These are phyloP conservation scores for Drosophila acutilabella DNA, from an alignment of 2,888 invertebrate genomes.

Conservation along the genomic window DNA sequence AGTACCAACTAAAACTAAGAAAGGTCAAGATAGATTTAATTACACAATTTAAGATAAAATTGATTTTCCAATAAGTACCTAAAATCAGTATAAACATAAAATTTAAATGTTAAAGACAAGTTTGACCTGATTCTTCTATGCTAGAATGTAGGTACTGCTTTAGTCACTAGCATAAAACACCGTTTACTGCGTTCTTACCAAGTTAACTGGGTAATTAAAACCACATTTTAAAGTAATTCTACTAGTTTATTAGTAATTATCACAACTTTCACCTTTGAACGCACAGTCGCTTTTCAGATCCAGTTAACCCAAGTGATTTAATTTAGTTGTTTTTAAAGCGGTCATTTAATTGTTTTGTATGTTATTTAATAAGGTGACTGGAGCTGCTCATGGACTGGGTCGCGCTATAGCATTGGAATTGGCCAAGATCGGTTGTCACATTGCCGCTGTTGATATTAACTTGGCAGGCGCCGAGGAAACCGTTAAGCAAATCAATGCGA, in stretches of 20 bases:
- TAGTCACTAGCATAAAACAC: too few species aligned
- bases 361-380: conserved; percentile 80
- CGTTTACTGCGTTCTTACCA: too few species aligned
- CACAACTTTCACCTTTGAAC: background rate
- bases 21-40: too few species aligned
- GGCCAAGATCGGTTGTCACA: conserved; percentile 80
- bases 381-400: conserved; percentile 84
- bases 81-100: too few species aligned
- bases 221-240: background rate
- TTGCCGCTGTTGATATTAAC: conserved; percentile 81
- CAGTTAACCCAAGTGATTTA: background rate
- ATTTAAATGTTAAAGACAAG: too few species aligned
- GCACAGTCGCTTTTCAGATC: too few species aligned
- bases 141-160: too few species aligned
- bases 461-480: conserved; percentile 69
- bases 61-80: too few species aligned
- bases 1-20: conserved; percentile 18
- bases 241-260: background rate
- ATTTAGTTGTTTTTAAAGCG: background rate
- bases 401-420: conserved; percentile 81
- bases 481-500: conserved; percentile 56
- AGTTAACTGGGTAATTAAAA: background rate
- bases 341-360: background rate
- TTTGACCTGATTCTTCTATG: too few species aligned
- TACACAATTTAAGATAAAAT: too few species aligned